Conservation (phyloP, 2,888 invertebrate genomes). For the Tinea semifulvella region DNA sequence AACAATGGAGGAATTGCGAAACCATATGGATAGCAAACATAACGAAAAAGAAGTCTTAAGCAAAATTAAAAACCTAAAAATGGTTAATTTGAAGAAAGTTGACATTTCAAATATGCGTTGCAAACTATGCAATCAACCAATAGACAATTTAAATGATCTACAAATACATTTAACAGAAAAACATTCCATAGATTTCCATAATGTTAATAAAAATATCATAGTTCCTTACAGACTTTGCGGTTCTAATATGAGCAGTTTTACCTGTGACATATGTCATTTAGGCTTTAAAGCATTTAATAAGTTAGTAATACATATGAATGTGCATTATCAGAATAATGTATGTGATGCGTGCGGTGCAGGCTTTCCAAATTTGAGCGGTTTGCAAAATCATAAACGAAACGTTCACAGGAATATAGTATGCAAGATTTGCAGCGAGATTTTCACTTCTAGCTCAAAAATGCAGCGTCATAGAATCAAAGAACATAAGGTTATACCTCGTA, state of each 20-base stretch:
- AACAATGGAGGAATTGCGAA: slow-evolving; percentile 29
- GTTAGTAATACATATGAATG: slow-evolving; percentile 52
- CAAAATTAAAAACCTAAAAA: slow-evolving; percentile 37
- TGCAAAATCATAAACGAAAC: slow-evolving; percentile 41
- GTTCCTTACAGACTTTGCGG: slow-evolving; percentile 45
- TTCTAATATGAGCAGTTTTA: slow-evolving; percentile 27
- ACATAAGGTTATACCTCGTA: slow-evolving; percentile 2
- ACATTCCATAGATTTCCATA: slow-evolving; percentile 43
- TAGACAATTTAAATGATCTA: slow-evolving; percentile 30
- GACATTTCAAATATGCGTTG: slow-evolving; percentile 48
- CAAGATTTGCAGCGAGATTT: neutral
- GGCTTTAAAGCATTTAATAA: slow-evolving; percentile 51
- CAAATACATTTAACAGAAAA: slow-evolving; percentile 38
- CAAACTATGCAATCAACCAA: slow-evolving; percentile 30
- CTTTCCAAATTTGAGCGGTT: slow-evolving; percentile 44
- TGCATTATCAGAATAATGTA: slow-evolving; percentile 49
- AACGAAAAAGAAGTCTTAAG: slow-evolving; percentile 29
- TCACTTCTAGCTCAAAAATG: slow-evolving; percentile 29
- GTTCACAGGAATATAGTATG: neutral
- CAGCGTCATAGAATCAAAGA: slow-evolving; percentile 5
- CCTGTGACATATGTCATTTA: slow-evolving; percentile 44
- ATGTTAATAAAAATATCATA: slow-evolving; percentile 41
- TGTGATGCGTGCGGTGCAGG: slow-evolving; percentile 51
- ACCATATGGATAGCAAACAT: slow-evolving; percentile 32
- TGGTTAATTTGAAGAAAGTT: slow-evolving; percentile 20